phyloP scores from a whole-genome alignment of 64 coral and sea anemone genomes.

The Actinia tenebrosa region DNA sequence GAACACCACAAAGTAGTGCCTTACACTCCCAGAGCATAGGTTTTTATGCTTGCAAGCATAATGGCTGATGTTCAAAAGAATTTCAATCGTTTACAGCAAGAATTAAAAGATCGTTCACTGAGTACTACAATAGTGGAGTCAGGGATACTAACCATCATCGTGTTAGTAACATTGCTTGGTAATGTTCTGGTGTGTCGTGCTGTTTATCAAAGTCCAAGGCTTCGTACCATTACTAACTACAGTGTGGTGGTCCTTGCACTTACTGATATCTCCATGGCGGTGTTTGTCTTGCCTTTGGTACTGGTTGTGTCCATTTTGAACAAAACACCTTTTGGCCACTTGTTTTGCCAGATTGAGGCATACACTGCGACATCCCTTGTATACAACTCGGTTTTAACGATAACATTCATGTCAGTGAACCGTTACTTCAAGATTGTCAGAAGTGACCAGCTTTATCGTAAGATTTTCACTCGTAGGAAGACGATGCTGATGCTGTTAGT shows the following conservation, averaged over 20 bases:
- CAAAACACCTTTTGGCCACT: neutral
- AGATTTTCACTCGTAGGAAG: neutral
- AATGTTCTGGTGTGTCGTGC: constrained; percentile 10
- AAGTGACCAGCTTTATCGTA: neutral
- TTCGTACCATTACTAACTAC: constrained; percentile 14
- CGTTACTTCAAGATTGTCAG: neutral
- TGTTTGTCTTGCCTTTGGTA: neutral
- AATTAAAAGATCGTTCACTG: no score
- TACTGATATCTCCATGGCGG: neutral
- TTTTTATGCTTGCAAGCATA: no score
- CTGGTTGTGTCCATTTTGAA: neutral
- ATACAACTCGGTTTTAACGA: neutral
- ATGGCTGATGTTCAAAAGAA: no score
- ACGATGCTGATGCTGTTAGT: neutral
- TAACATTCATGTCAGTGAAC: neutral
- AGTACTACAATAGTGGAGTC: no score
- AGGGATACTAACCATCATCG: no score
- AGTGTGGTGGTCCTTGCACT: neutral
- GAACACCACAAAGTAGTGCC: no score
- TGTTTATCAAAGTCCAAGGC: constrained; percentile 7
- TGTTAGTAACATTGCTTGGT: neutral
- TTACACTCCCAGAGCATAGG: no score
- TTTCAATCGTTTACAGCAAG: no score
- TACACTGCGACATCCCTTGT: neutral
- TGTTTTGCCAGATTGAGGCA: neutral